Evolutionary conservation across 2,888 invertebrate species (phyloP).

Genomic region (Conistra vaccinii): DNA sequence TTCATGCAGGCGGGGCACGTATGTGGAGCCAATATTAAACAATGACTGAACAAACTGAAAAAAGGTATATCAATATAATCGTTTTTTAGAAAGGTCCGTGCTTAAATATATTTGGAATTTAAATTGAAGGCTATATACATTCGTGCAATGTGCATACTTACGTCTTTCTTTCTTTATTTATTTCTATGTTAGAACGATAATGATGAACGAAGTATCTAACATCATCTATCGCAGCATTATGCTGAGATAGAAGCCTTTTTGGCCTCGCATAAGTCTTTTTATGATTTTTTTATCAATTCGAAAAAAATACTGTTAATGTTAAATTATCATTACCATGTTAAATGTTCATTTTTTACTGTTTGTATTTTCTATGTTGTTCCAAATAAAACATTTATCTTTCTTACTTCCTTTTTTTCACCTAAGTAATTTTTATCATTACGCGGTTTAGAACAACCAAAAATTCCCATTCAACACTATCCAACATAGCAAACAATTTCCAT

Average conservation of each 20-base stretch:
- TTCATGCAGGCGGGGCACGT: slow-evolving; percentile 22
- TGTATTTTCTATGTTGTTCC: too few species aligned
- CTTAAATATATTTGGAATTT: neutral
- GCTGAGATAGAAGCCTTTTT: too few species aligned
- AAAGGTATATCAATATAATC: neutral
- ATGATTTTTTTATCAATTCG: too few species aligned
- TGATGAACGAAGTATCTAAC: neutral
- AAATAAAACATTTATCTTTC: too few species aligned
- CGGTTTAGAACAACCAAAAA: neutral
- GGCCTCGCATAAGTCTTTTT: too few species aligned
- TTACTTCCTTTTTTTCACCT: neutral
- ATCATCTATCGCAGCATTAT: too few species aligned
- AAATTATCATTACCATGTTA: too few species aligned
- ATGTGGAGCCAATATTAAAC: slow-evolving; percentile 21
- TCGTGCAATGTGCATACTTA: neutral
- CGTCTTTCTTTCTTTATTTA: neutral
- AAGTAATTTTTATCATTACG: neutral
- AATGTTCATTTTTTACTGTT: neutral
- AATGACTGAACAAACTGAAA: slow-evolving; percentile 12
- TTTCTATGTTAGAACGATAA: neutral
- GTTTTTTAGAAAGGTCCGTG: neutral
- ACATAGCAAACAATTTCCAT: slow-evolving; percentile 2
- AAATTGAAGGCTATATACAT: neutral
- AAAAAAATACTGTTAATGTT: too few species aligned
- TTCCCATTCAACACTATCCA: neutral